Conservation (phyloP, 1,140 invertebrate genomes). For the Thereuonema tuberculata region DNA sequence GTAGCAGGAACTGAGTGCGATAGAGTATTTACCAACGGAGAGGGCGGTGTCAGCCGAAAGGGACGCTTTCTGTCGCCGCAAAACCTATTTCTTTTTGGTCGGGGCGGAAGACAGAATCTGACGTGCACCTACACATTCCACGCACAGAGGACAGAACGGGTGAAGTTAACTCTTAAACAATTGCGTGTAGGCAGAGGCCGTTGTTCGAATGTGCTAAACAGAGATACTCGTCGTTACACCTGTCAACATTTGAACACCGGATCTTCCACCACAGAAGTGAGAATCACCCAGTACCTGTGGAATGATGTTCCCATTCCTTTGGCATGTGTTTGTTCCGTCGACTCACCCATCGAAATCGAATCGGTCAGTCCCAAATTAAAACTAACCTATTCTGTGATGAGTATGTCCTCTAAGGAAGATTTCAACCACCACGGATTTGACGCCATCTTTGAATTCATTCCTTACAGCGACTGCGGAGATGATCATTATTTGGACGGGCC, state of each 20-base stretch:
- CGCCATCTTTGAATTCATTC: conserved; percentile 52
- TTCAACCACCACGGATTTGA: conserved; percentile 51
- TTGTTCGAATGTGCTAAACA: conserved; percentile 53
- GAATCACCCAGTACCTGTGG: conserved; percentile 4
- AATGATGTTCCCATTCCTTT: not conserved
- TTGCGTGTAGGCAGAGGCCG: conserved; percentile 50
- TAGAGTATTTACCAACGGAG: conserved; percentile 35
- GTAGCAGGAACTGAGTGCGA: conserved; percentile 32
- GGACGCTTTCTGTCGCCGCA: conserved; percentile 52
- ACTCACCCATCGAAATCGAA: conserved; percentile 1
- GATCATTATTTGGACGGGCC: conserved; percentile 9
- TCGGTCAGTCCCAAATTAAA: not conserved
- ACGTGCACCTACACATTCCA: conserved; percentile 59
- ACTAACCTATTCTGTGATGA: conserved; percentile 42
- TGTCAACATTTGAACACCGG: conserved; percentile 30
- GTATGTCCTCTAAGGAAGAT: conserved; percentile 63
- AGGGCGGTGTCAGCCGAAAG: conserved; percentile 21
- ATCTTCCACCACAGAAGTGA: not conserved
- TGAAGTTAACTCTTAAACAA: conserved; percentile 48
- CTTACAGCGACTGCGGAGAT: conserved; percentile 15
- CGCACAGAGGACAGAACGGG: conserved; percentile 47
- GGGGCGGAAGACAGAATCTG: conserved; percentile 55
- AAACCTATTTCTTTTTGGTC: conserved; percentile 59
- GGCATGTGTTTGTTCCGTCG: conserved; percentile 4
- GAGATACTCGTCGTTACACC: conserved; percentile 52